A percentile compares a stretch with the other conserved stretches of the same genome.
phyloP scores from a whole-genome alignment of 2,797 vertebrate species.

The Paedocypris micromegethes region DNA sequence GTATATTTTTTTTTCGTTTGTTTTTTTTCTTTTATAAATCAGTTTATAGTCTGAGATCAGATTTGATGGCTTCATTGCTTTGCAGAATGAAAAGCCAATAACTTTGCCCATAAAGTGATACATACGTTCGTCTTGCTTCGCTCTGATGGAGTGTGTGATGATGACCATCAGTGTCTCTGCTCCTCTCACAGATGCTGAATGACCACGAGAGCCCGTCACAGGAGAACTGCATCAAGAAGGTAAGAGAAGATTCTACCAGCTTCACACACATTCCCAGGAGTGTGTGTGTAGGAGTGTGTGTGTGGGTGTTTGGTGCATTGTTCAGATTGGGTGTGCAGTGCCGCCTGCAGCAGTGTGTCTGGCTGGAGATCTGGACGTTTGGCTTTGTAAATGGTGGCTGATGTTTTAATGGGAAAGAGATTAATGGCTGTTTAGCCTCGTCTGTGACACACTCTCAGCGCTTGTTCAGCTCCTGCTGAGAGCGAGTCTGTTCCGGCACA shows the following conservation, averaged over 20 bases:
- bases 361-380: slow-evolving; percentile 46
- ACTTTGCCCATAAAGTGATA: too few species aligned
- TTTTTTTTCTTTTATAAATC: too few species aligned
- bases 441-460: slow-evolving; percentile 26
- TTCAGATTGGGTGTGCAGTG: too few species aligned
- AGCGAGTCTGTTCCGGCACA: slow-evolving; percentile 7
- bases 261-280: slow-evolving; percentile 47
- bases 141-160: background rate
- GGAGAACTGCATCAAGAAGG: slow-evolving; percentile 88
- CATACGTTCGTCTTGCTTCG: too few species aligned
- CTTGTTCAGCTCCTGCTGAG: slow-evolving; percentile 22
- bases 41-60: too few species aligned
- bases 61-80: too few species aligned
- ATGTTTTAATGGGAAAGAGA: slow-evolving; percentile 52
- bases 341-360: slow-evolving; percentile 34
- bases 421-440: slow-evolving; percentile 48
- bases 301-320: background rate
- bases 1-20: too few species aligned
- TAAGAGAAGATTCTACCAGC: slow-evolving; percentile 52
- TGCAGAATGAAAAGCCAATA: too few species aligned
- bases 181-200: slow-evolving; percentile 76
- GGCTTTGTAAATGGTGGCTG: slow-evolving; percentile 54
- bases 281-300: slow-evolving; percentile 38
- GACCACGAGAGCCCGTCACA: slow-evolving; percentile 80
- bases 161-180: slow-evolving; percentile 32